Base-by-base conservation (phyloP, 2,888 invertebrate genomes). In the Phorcus lineatus region DNA sequence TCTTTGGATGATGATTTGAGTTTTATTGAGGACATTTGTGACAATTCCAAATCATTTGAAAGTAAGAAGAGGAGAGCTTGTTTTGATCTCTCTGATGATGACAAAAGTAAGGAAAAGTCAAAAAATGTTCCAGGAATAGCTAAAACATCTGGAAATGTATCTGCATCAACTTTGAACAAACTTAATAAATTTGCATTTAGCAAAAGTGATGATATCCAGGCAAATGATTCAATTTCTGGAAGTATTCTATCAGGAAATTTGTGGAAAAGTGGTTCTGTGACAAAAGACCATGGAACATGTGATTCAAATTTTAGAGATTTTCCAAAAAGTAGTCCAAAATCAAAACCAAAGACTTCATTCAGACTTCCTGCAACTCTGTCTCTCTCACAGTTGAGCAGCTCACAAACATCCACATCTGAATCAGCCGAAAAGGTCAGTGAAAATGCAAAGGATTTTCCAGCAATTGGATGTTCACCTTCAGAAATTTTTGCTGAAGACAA, bases 221-320 rank as follows among this genome's bases (percentile, higher is more conserved):
- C 52, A n/a, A 70, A 74, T 74, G 78, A 74, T 52, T 80, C 82
- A n/a, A 36, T 84, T 16, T 83, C 85, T n/a, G 76, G 78, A 22
- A 84, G 82, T 75, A 62, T 84, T 66, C 62, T 86, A n/a, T 86
- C 86, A 11, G 86, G 84, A 7, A 55, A 83, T 74, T 80, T 86
- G 66, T 86, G 85, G 85, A 77, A 62, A 24, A 54, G 22, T 9
- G 57, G 53, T 19, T n/a, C 22, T 31, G 53, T 19, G 28, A 16
- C 28, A 16, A 3, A 19, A 13, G 62, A 62, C 36, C 17, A 40
- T 28, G n/a, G 24, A 28, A 55, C 36, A n/a, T 28, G 22, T 47
- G 62, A 76, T 13, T 62, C 55, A 52, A 80, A 80, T 6, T 57
- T 67, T 55, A 40, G 19, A 31, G 52, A 47, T n/a, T 28, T 13